These are phyloP conservation scores for Agriopis marginaria DNA, from an alignment of 2,888 invertebrate genomes.

Conservation along the genomic window DNA sequence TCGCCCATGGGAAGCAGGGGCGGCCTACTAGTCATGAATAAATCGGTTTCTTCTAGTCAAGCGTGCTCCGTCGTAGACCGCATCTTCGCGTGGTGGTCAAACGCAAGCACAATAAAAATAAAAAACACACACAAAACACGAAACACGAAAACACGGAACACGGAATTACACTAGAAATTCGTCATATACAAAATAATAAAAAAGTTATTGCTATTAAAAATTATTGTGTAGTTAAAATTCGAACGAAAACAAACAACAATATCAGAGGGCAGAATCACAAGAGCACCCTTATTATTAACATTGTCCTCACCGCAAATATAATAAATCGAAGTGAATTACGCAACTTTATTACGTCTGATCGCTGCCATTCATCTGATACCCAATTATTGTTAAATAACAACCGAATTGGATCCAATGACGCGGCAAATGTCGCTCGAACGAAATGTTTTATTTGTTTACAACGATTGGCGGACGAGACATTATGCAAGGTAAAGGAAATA, in stretches of 20 bases:
- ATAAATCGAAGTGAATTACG: conserved; percentile 26
- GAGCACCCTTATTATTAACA: conserved; percentile 1
- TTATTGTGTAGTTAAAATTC: background rate
- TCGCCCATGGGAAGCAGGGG: too few species aligned
- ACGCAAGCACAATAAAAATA: too few species aligned
- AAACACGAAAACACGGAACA: too few species aligned
- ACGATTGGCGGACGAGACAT: background rate
- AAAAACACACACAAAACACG: too few species aligned
- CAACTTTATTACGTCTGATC: conserved; percentile 30
- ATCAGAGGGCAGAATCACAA: background rate
- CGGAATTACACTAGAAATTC: too few species aligned
- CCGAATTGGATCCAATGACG: conserved; percentile 35
- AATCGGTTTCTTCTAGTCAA: too few species aligned
- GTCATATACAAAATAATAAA: too few species aligned
- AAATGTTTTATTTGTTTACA: conserved; percentile 37
- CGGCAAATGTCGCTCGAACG: conserved; percentile 27
- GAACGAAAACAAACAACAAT: background rate
- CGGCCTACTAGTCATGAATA: too few species aligned
- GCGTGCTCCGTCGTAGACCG: too few species aligned
- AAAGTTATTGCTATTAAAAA: too few species aligned
- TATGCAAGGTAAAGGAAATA: background rate
- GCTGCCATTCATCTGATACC: conserved; percentile 30
- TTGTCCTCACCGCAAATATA: conserved; percentile 12
- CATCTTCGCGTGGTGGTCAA: too few species aligned
- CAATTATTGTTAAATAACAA: conserved; percentile 45